These are phyloP conservation scores for Onychomys arenicola DNA, from an alignment of 2,797 vertebrate genomes.

Conservation along the genomic window DNA sequence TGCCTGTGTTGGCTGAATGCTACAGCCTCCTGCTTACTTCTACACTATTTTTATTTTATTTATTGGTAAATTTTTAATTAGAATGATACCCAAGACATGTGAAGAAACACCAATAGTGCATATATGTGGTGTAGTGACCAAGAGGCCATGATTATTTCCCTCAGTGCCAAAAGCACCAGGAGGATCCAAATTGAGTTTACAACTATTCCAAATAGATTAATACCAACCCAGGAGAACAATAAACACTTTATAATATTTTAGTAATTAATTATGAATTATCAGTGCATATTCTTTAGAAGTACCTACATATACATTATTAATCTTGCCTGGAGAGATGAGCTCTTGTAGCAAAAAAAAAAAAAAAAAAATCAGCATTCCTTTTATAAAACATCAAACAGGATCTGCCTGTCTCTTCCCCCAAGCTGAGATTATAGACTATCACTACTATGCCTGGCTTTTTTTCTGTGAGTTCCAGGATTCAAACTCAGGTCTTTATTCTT, in stretches of 20 bases:
- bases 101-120: not conserved
- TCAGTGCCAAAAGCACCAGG: not conserved
- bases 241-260: not conserved
- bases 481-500: no score
- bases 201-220: not conserved
- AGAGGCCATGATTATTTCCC: not conserved
- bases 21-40: not conserved
- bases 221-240: not conserved
- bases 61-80: slow-evolving; percentile 13
- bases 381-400: not conserved
- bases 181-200: not conserved
- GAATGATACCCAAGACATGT: not conserved
- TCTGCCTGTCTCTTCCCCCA: not conserved
- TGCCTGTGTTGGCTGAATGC: not conserved
- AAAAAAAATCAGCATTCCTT: not conserved
- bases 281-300: not conserved
- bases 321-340: not conserved
- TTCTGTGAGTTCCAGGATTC: not conserved
- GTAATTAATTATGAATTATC: not conserved
- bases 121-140: not conserved
- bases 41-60: not conserved
- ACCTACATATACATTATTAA: not conserved
- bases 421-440: not conserved
- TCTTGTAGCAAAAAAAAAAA: not conserved
- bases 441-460: no score